phyloP scores from a whole-genome alignment of 2,113 vertebrate species.

The Vulpes lagopus region DNA sequence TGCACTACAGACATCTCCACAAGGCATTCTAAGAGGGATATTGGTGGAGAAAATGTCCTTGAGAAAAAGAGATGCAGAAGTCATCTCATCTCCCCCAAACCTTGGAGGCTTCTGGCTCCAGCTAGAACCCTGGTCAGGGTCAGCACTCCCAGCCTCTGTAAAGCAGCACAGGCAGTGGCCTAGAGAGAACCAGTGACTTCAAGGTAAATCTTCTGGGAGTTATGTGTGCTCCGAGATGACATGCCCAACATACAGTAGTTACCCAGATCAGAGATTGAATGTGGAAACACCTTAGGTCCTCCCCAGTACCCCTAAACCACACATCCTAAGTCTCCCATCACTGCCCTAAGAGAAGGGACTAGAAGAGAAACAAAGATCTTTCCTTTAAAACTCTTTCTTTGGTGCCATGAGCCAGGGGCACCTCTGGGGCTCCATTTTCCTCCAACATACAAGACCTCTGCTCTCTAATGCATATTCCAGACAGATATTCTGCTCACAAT shows the following conservation, averaged over 20 bases:
- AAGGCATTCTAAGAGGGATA: conserved; percentile 29
- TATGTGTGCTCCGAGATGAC: conserved; percentile 62
- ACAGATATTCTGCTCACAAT: not conserved
- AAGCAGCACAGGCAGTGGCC: conserved; percentile 3
- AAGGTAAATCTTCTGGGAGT: conserved; percentile 53
- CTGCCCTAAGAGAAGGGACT: not conserved
- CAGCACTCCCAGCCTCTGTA: not conserved
- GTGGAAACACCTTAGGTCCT: not conserved
- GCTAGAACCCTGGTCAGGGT: not conserved
- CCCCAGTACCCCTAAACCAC: not conserved
- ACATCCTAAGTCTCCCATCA: not conserved
- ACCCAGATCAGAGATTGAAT: not conserved
- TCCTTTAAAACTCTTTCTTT: conserved; percentile 21
- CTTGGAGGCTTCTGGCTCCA: not conserved
- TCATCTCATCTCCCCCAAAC: not conserved
- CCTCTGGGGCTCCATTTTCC: not conserved
- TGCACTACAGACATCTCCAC: conserved; percentile 57
- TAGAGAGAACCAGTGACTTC: conserved; percentile 67
- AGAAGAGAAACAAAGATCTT: not conserved
- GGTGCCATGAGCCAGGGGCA: not conserved
- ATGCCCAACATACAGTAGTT: not conserved
- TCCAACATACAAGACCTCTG: not conserved
- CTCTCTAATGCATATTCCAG: not conserved
- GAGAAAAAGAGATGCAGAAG: conserved; percentile 49
- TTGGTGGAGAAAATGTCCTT: conserved; percentile 62